Base-by-base conservation (phyloP, 2,888 invertebrate species). In the Cephus pygmeus region DNA sequence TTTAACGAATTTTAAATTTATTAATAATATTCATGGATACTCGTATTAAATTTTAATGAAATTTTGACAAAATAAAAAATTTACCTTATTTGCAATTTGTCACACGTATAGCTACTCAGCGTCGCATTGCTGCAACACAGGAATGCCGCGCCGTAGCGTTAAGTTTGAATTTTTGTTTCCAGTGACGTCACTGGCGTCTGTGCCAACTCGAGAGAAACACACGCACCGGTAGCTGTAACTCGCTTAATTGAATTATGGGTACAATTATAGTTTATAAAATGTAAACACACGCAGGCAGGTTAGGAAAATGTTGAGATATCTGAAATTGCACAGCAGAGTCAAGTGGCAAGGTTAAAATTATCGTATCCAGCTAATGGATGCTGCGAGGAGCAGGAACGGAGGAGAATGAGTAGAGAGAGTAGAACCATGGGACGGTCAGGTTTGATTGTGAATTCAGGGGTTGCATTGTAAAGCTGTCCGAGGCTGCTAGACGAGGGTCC, bases 381-480 rank as follows among this genome's bases (percentile, higher is more conserved):
- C 74, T 34, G 30, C 23, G 74, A 30, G 74, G 74, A 74, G 74
- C 9, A 15, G 35, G 23, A 74, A 23, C 11, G 23, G 30, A 30
- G 34, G 35, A 74, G 78, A 36, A 73, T 71, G 73, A 69, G 76
- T 73, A 69, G 78, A 71, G 56, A 73, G 77, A 75, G 76, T 75
- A 75, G 78, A 75, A 9, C 56, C 56, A 56, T 56, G 56, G 71
- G 73, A 78, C 71, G 75, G 77, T 76, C 77, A 75, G 77, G 79
- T 79, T 79, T 79, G 76, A 79, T 79, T 77, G 76, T 76, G 78
- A 78, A 79, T 80, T 80, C 77, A 78, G 78, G 78, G 78, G 79
- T 81, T 78, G 80, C 77, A 81, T 81, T 81, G 81, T 81, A 76
- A 75, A 79, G 79, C 81, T 80, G 80, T 81, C 81, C 76, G 78